A percentile compares a stretch with the other conserved stretches of the same genome.
These are phyloP conservation scores for Tethya wilhelma DNA, from an alignment of 37 sponge, comb jelly and placozoan genomes.

Conservation along the genomic window DNA sequence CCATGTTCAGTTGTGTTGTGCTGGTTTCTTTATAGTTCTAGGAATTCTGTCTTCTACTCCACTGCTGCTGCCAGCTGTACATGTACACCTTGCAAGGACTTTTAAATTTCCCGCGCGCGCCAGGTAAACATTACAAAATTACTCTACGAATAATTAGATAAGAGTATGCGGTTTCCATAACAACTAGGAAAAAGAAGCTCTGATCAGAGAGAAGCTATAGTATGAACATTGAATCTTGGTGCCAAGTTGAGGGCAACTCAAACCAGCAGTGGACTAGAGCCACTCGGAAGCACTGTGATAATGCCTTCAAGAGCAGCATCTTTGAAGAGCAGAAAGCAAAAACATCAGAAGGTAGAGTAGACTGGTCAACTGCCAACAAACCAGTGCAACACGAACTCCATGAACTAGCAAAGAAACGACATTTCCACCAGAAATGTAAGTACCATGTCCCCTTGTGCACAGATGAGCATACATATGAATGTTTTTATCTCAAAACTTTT, in stretches of 20 bases:
- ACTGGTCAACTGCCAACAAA: slow-evolving; percentile 43
- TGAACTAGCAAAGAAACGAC: slow-evolving; percentile 47
- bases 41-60: neutral
- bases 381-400: slow-evolving; percentile 32
- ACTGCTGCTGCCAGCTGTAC: neutral
- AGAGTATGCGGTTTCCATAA: neutral
- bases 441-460: no score
- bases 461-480: neutral
- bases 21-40: no score
- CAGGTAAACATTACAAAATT: neutral
- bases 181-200: neutral
- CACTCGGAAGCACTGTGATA: slow-evolving; percentile 63
- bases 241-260: slow-evolving; percentile 80
- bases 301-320: slow-evolving; percentile 73
- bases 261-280: slow-evolving; percentile 75
- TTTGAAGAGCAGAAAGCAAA: slow-evolving; percentile 25
- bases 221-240: slow-evolving; percentile 93
- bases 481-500: neutral
- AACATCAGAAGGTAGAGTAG: slow-evolving; percentile 24
- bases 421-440: slow-evolving; percentile 80
- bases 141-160: neutral
- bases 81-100: neutral
- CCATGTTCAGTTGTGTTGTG: neutral
- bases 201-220: neutral
- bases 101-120: neutral